phyloP scores from a whole-genome alignment of 2,113 vertebrate genomes.

The Chaetorhynchus papuensis region DNA sequence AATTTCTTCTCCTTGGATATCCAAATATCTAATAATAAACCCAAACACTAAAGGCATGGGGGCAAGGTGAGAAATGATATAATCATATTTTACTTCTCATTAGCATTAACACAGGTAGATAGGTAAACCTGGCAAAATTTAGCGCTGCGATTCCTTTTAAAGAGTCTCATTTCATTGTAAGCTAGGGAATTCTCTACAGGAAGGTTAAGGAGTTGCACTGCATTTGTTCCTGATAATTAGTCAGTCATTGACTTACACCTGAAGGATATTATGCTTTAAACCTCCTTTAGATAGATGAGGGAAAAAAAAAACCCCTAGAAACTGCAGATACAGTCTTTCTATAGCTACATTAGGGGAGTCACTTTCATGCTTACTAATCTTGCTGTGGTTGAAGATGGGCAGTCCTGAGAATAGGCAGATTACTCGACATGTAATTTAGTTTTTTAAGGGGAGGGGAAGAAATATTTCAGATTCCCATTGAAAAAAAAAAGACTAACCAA shows the following conservation, averaged over 20 bases:
- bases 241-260: constrained; percentile 14
- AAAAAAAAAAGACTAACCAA: background rate
- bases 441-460: background rate
- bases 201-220: background rate
- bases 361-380: constrained; percentile 47
- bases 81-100: background rate
- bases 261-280: constrained; percentile 17
- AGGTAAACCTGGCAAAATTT: background rate
- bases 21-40: background rate
- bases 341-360: constrained; percentile 12
- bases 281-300: background rate
- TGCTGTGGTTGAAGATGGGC: background rate
- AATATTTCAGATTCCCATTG: background rate
- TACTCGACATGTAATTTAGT: background rate
- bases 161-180: background rate
- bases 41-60: background rate
- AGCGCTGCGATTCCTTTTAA: background rate
- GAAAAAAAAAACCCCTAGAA: background rate
- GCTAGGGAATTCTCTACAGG: background rate
- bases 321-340: constrained; percentile 13
- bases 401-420: background rate
- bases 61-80: background rate
- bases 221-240: background rate
- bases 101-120: background rate
- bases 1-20: background rate